Evolutionary conservation across 23 tunicate genomes (phyloP), one percentile per base, ranked within the genome.

Genomic region (Oikopleura albicans): DNA sequence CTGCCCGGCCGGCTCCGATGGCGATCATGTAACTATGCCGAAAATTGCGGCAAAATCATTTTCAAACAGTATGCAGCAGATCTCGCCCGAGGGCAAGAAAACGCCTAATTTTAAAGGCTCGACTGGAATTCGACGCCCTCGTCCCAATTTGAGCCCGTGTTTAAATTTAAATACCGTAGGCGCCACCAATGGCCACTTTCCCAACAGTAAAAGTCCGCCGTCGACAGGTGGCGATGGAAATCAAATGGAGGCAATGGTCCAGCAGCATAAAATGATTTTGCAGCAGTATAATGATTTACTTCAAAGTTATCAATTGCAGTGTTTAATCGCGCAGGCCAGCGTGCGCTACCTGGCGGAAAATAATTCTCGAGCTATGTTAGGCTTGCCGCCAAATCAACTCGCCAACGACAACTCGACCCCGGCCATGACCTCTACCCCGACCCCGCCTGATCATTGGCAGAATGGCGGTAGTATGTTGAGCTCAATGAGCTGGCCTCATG

Each of bases 331-430:
- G 35, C 79, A 71, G 33, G 79, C 79, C 28, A 12, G 31, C 33
- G 79, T 71, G 31, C 4, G 33, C 28, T 71, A 71, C 34, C 29
- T 71, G 29, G 33, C 79, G 31, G 4, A 71, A 71, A 16, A 71
- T 12, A 71, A 71, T 29, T 66, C 90, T 76, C 31, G 95, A 8
- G 63, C 63, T 8, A 49, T 49, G 63, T 12, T 49, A 22, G 63
- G 63, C 63, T 49, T 49, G 12, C 63, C 63, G 16, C 63, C 12
- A 49, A n/a, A n/a, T n/a, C 16, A 12, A 12, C 63, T 22, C 16
- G 16, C 63, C 22, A 49, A 12, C 12, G 16, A 8, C 12, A 49
- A 49, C 63, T 49, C 63, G 22, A 49, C 12, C 22, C 16, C 63
- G 12, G 12, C 63, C 12, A 49, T 8, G 12, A 49, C 16, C 63